Evolutionary conservation across 1,140 invertebrate species (phyloP).

Genomic region (Ceratina australensis): DNA sequence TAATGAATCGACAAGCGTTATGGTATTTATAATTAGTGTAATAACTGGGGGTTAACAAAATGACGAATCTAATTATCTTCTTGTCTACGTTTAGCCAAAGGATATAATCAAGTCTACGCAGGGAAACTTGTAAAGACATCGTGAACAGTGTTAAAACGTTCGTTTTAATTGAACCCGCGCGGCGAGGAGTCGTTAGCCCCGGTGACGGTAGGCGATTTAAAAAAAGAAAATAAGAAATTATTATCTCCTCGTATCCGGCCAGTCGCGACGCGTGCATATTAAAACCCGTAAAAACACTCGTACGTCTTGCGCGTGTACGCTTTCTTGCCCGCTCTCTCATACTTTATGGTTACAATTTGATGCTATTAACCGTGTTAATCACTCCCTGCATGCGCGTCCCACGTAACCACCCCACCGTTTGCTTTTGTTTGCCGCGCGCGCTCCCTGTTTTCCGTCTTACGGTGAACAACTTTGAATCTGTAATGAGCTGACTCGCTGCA

Average conservation of each 20-base stretch:
- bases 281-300: not conserved
- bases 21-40: not conserved
- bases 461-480: not conserved
- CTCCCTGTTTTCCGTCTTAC: not conserved
- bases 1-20: not conserved
- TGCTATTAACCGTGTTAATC: constrained; percentile 33
- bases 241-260: constrained; percentile 13
- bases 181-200: constrained; percentile 14
- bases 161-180: constrained; percentile 2
- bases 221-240: not conserved
- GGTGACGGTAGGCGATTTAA: not conserved
- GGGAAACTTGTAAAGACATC: constrained; percentile 2
- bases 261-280: not conserved
- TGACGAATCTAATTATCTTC: not conserved
- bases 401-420: not conserved
- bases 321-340: not conserved
- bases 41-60: not conserved
- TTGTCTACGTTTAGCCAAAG: not conserved
- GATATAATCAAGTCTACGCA: not conserved
- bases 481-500: constrained; percentile 4
- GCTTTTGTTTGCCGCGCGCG: constrained; percentile 3
- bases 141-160: constrained; percentile 9
- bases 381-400: not conserved
- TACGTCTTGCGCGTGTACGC: not conserved
- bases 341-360: constrained; percentile 38